Evolutionary conservation across 2,888 invertebrate genomes (phyloP), one percentile per base, ranked within the genome.

Genomic region (Heliconius aoede): DNA sequence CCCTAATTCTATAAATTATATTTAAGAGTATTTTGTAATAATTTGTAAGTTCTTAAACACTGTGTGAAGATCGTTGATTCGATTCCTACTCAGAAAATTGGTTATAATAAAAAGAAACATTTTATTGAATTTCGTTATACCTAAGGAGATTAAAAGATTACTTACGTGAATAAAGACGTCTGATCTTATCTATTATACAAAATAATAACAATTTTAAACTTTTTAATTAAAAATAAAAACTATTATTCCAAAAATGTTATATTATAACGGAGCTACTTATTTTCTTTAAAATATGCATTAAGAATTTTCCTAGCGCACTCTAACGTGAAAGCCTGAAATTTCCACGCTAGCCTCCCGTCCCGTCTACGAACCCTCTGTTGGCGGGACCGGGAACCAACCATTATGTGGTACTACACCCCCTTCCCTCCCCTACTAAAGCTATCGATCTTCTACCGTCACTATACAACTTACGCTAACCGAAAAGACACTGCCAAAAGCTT

Each of bases 361-460:
- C 76, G 74, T 75, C 78, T 72, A 75, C 74, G 78, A 80, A 85
- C 87, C 89, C 91, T 93, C 94, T 93, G 86, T 85, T 86, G 91
- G 90, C 85, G 79, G 65, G 77, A 77, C 72, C 81, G 85, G 86
- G 88, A 91, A 89, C 83, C 79, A 32, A 30, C 65, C 74, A 79
- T 83, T 75, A 83, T 55, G n/a, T 7, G 46, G 46, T 82, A 82
- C 83, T 79, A 13, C 78, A 65, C 82, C 81, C 80, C 79, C 78
- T 81, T 77, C 78, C 80, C 85, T 85, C 84, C 84, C 78, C 46
- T 8, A 46, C 7, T 46, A 79, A 86, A 85, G 85, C 85, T 88
- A 94, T 94, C 93, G 91, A 93, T 94, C 93, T 90, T 82, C 81
- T 79, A 83, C 85, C 84, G 88, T 86, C 87, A 84, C 85, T 83